These are phyloP conservation scores for roundworm (Caenorhabditis elegans) DNA, from an alignment of 1,140 invertebrate genomes.

Conservation along the genomic window DNA sequence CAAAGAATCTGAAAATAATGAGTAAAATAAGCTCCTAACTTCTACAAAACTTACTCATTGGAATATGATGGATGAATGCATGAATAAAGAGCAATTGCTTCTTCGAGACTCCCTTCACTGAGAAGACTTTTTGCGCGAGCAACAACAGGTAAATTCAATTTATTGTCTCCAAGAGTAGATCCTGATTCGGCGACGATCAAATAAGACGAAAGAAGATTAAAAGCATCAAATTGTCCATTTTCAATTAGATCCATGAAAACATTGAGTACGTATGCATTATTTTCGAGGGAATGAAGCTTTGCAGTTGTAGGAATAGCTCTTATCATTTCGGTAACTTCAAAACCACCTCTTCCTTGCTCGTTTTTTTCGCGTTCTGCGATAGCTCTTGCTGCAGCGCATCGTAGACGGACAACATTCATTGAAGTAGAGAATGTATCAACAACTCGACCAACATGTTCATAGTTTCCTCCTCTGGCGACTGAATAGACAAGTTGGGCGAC, in stretches of 20 bases:
- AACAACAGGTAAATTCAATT: not conserved
- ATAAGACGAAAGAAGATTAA: conserved; percentile 5
- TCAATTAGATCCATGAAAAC: conserved; percentile 14
- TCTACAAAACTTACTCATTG: not conserved
- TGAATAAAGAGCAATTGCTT: not conserved
- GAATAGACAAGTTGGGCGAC: not conserved
- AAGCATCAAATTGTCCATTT: not conserved
- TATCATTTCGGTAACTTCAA: not conserved
- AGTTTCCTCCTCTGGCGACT: not conserved
- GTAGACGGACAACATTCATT: conserved; percentile 6
- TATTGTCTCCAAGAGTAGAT: not conserved
- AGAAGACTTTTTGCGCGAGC: conserved; percentile 13
- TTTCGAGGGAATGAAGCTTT: not conserved
- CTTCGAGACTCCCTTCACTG: not conserved
- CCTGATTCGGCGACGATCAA: not conserved
- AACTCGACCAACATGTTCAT: not conserved
- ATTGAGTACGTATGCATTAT: not conserved
- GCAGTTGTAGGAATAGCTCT: conserved; percentile 2
- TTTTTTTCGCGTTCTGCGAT: not conserved
- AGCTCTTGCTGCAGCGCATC: not conserved
- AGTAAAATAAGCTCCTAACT: no score
- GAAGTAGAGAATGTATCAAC: not conserved
- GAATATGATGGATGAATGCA: not conserved
- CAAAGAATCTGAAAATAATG: conserved; percentile 13
- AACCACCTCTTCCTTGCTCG: not conserved